Conservation (phyloP, 2,797 vertebrate species). For the Pyrocephalus nanus region DNA sequence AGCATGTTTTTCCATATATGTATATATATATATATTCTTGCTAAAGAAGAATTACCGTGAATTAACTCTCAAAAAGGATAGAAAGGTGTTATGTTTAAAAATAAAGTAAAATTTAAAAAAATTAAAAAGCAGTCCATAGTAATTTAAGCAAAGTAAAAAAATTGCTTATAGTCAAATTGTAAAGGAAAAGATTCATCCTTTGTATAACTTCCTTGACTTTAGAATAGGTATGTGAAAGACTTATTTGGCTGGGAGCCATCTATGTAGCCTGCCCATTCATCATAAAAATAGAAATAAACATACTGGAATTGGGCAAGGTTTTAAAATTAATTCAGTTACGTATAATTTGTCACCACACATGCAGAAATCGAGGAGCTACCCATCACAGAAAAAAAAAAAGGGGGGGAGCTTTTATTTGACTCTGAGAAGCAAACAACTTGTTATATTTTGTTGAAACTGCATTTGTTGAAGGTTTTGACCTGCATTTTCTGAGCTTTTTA, state of each 20-base stretch:
- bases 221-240: not conserved
- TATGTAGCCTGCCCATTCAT: not conserved
- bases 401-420: not conserved
- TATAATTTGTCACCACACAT: not conserved
- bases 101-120: not conserved
- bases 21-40: not conserved
- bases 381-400: not conserved
- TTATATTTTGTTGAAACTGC: not conserved
- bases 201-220: not conserved
- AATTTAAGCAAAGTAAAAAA: not conserved
- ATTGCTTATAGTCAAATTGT: not conserved
- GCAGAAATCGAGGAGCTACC: not conserved
- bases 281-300: not conserved
- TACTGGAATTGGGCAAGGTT: not conserved
- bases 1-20: not conserved
- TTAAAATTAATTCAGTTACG: not conserved
- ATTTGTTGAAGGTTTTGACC: not conserved
- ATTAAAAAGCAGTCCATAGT: not conserved
- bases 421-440: not conserved
- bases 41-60: not conserved
- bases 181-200: not conserved
- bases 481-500: not conserved
- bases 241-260: not conserved
- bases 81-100: not conserved
- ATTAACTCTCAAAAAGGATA: not conserved